Conservation (phyloP, 2,797 vertebrate species). For the Sciaenops ocellatus region DNA sequence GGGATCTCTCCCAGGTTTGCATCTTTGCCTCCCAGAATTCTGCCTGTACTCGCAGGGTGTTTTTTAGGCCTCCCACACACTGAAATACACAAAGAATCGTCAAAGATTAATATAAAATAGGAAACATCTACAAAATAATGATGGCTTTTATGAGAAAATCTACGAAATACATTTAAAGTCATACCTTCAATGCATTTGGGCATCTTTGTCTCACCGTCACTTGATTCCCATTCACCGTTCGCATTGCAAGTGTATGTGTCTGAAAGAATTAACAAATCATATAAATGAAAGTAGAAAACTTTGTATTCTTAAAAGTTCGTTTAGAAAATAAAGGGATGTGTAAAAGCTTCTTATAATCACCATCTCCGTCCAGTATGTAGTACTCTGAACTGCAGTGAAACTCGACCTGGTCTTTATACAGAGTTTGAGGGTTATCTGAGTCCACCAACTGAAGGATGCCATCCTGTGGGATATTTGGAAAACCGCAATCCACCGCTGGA, state of each 20-base stretch:
- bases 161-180: not conserved
- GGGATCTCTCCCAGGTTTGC: slow-evolving; percentile 86
- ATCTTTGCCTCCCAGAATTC: slow-evolving; percentile 85
- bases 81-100: slow-evolving; percentile 71
- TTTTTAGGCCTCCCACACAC: slow-evolving; percentile 88
- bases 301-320: not conserved
- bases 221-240: slow-evolving; percentile 75
- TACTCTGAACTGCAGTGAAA: slow-evolving; percentile 86
- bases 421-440: slow-evolving; percentile 54
- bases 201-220: slow-evolving; percentile 28
- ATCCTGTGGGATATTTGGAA: slow-evolving; percentile 72
- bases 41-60: slow-evolving; percentile 18
- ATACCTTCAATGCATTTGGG: slow-evolving; percentile 81
- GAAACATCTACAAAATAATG: not conserved
- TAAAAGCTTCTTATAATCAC: slow-evolving; percentile 18
- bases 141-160: not conserved
- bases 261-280: slow-evolving; percentile 48
- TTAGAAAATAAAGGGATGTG: not conserved
- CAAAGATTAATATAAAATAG: not conserved
- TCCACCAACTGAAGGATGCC: slow-evolving; percentile 60
- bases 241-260: slow-evolving; percentile 74
- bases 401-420: slow-evolving; percentile 77
- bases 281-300: not conserved
- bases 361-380: slow-evolving; percentile 84
- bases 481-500: slow-evolving; percentile 89